Evolutionary conservation across 2,888 invertebrate genomes (phyloP), one percentile per base, ranked within the genome.

Genomic region (Petrolisthes manimaculis): DNA sequence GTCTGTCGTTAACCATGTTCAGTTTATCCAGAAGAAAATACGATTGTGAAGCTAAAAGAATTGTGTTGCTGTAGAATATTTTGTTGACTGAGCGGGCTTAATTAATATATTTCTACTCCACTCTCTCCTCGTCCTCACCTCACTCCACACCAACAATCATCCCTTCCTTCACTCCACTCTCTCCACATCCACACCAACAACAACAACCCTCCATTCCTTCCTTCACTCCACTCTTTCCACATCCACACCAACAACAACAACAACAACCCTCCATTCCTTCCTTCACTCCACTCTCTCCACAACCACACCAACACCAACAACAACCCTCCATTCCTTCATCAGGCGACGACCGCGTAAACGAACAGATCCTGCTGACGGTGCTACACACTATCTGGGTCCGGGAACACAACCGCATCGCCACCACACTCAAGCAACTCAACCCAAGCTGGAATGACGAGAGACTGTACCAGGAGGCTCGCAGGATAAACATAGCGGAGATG

Each of bases 341-440:
- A 61, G 61, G 9, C 61, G 61, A 61, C 18, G 21, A 71, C 86
- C 94, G 97, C 67, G 96, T 97, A 0, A 97, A 97, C 92, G 97
- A 97, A 93, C 97, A 97, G 93, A 94, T 97, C 0, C 95, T 96
- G 91, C 93, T 98, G 18, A 97, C 97, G 4, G 96, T 96, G 0
- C 95, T 97, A 95, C 97, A 98, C 92, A 94, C 97, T 88, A 93
- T 98, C 82, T 96, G 96, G 95, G 96, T 96, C 12, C 94, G 97
- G 0, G 96, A 97, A 90, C 98, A 98, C 93, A 98, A 98, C 93
- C 93, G 94, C 0, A 92, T 98, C 53, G 97, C 97, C 0, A 92
- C 92, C 0, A 92, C 93, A 5, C 93, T 98, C 79, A 93, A 94
- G 0, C 91, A 92, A 0, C 91, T 95, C 6, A 97, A 97, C 94